Evolutionary conservation across 2,888 invertebrate species (phyloP).

Genomic region (Willowsia nigromaculata): DNA sequence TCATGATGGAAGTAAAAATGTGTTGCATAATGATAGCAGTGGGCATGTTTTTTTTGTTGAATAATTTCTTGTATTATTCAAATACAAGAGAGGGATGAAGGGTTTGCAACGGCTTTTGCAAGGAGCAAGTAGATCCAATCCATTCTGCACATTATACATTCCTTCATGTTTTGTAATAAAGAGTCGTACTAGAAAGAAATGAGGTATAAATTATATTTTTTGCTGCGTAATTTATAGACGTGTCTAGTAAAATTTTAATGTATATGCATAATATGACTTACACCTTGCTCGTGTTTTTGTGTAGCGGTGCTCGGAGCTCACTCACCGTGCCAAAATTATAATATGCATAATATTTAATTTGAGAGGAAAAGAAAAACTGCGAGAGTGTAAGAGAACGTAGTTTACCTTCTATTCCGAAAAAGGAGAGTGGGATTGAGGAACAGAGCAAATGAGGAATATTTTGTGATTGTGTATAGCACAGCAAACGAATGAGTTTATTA

Average conservation of each 20-base stretch:
- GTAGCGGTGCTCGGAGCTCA: neutral
- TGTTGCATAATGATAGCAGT: neutral
- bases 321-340: neutral
- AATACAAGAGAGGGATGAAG: neutral
- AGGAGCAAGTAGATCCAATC: neutral
- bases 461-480: neutral
- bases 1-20: neutral
- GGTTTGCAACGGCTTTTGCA: neutral
- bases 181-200: neutral
- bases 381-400: neutral
- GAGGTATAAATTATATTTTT: neutral
- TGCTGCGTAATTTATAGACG: neutral
- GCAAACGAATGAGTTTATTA: conserved; percentile 49
- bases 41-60: neutral
- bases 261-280: neutral
- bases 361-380: neutral
- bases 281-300: neutral
- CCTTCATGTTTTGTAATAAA: neutral
- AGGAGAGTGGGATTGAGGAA: neutral
- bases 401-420: neutral
- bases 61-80: neutral
- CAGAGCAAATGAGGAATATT: neutral
- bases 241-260: neutral
- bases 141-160: neutral
- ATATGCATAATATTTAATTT: conserved; percentile 9